Conservation (phyloP, 2,113 vertebrate species). For the Nothobranchius furzeri region DNA sequence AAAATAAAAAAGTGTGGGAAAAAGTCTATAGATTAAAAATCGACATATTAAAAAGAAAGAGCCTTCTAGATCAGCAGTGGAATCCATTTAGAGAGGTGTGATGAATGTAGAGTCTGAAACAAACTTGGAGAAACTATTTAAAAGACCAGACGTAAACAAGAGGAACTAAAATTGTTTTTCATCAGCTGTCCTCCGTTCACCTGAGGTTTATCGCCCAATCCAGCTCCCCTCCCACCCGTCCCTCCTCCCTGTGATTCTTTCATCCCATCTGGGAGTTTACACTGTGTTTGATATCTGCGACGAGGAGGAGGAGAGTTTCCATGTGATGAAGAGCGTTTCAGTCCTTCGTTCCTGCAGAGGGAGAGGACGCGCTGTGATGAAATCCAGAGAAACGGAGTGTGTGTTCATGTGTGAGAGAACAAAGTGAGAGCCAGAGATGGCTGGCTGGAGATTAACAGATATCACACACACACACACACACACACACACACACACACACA, state of each 20-base stretch:
- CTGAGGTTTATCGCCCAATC: constrained; percentile 22
- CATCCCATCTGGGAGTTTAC: constrained; percentile 1
- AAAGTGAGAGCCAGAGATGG: background rate
- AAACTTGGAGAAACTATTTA: too few species aligned
- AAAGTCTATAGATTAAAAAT: too few species aligned
- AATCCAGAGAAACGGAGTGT: background rate
- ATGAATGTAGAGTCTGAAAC: too few species aligned
- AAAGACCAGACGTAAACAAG: too few species aligned
- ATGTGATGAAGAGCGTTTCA: constrained; percentile 29
- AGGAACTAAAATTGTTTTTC: too few species aligned
- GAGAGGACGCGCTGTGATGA: background rate
- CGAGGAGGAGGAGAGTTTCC: background rate
- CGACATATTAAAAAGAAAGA: too few species aligned
- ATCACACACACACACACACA: background rate
- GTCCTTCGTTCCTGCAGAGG: constrained; percentile 14
- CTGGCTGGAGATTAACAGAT: background rate
- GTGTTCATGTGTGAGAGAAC: background rate
- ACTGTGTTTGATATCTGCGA: background rate
- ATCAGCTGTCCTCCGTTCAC: background rate
- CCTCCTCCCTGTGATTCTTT: constrained; percentile 18
- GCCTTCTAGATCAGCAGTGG: too few species aligned
- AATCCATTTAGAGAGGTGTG: too few species aligned
- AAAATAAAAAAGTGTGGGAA: too few species aligned
- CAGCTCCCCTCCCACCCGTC: constrained; percentile 12
- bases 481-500: too few species aligned